phyloP scores from a whole-genome alignment of 2,113 vertebrate genomes.

The Archilochus colubris region DNA sequence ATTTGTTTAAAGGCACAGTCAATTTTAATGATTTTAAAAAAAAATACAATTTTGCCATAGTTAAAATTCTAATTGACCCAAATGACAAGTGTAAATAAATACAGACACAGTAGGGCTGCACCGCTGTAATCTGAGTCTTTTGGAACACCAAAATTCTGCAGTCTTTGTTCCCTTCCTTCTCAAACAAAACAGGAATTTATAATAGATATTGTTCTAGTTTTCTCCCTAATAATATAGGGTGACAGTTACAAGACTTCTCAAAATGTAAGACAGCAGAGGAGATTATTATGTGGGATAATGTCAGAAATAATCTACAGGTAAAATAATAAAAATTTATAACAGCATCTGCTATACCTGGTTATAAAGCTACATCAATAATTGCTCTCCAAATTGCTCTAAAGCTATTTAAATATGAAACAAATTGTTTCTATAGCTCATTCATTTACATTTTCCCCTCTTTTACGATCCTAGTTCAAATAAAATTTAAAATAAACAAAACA shows the following conservation, averaged over 20 bases:
- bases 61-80: neutral
- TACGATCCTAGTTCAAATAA: neutral
- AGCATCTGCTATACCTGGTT: neutral
- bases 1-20: conserved; percentile 48
- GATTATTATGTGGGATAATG: neutral
- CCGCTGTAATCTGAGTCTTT: neutral
- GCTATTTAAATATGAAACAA: neutral
- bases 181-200: neutral
- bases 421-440: neutral
- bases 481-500: conserved; percentile 24
- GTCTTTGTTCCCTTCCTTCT: neutral
- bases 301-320: neutral
- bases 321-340: neutral
- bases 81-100: neutral
- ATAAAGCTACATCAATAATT: neutral
- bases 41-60: neutral
- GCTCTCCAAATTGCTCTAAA: neutral
- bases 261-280: neutral
- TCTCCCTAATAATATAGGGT: neutral
- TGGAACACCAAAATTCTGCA: neutral
- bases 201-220: neutral
- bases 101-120: neutral
- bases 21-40: neutral
- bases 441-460: neutral
- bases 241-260: neutral